These are phyloP conservation scores for Peromyscus aztecus DNA, from an alignment of 2,797 vertebrate genomes.

Conservation along the genomic window DNA sequence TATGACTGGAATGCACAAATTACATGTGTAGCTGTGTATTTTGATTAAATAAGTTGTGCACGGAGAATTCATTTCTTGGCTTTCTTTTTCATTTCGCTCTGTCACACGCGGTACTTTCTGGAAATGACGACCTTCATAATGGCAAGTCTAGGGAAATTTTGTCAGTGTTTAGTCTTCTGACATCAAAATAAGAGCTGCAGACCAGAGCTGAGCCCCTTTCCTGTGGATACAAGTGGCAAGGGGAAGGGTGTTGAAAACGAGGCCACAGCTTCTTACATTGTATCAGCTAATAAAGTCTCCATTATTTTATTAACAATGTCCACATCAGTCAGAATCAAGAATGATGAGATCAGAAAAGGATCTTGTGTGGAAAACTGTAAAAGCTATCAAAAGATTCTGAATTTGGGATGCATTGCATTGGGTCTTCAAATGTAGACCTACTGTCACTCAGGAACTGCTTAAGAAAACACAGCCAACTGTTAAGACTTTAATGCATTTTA, in stretches of 20 bases:
- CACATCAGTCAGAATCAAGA: background rate
- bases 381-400: background rate
- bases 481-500: conserved; percentile 13
- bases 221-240: background rate
- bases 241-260: background rate
- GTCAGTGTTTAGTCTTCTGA: conserved; percentile 1
- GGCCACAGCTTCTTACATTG: conserved; percentile 13
- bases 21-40: background rate
- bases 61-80: background rate
- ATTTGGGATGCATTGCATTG: background rate
- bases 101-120: background rate
- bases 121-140: conserved; percentile 13
- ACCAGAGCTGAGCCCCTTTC: background rate
- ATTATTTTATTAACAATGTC: conserved; percentile 1
- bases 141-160: background rate
- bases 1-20: background rate
- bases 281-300: background rate
- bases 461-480: background rate
- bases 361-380: background rate
- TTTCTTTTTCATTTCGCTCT: background rate
- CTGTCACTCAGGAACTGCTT: background rate
- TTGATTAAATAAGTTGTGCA: background rate
- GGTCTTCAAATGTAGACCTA: background rate
- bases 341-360: background rate
- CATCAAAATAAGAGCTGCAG: background rate